These are phyloP conservation scores for Barbus barbus DNA, from an alignment of 2,113 vertebrate genomes.

Conservation along the genomic window DNA sequence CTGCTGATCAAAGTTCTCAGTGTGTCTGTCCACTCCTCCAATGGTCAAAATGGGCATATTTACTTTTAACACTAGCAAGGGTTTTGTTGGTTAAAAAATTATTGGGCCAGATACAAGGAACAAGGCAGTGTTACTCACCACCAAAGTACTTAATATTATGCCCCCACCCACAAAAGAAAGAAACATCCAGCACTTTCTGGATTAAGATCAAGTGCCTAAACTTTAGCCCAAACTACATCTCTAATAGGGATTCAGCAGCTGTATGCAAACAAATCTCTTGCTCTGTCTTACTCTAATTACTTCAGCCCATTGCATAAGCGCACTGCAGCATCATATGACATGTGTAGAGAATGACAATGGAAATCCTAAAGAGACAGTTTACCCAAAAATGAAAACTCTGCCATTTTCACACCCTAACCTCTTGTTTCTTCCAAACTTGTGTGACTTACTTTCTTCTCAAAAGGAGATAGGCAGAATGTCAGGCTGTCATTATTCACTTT, in stretches of 20 bases:
- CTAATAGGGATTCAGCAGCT: not conserved
- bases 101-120: too few relatives aligned
- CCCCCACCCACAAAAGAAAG: not conserved
- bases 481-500: too few relatives aligned
- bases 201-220: not conserved
- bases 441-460: not conserved
- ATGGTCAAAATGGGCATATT: not conserved
- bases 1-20: slow-evolving; percentile 71
- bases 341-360: not conserved
- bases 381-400: not conserved
- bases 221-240: not conserved
- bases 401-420: not conserved
- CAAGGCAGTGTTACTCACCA: not conserved
- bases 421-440: not conserved
- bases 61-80: slow-evolving; percentile 12
- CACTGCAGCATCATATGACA: not conserved
- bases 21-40: not conserved
- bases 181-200: not conserved
- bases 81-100: too few relatives aligned
- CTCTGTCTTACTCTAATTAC: not conserved
- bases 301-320: not conserved
- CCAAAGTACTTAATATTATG: not conserved
- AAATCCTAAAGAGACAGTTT: not conserved
- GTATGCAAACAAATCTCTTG: slow-evolving; percentile 10
- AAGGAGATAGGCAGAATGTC: not conserved